These are phyloP conservation scores for Hypena proboscidalis DNA, from an alignment of 2,888 invertebrate species.

Conservation along the genomic window DNA sequence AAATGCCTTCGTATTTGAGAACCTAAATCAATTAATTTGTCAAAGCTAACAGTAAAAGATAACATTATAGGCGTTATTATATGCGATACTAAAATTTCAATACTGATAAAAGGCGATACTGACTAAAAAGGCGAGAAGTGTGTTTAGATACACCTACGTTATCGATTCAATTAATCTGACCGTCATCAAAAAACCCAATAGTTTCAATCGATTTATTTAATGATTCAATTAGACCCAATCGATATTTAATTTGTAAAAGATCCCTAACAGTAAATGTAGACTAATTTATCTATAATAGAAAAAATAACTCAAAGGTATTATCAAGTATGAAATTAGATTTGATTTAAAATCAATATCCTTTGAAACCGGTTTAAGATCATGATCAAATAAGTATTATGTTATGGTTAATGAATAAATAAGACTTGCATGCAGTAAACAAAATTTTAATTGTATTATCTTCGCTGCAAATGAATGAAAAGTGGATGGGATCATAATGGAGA, in stretches of 20 bases:
- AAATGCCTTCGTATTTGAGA: too few relatives aligned
- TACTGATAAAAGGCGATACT: too few relatives aligned
- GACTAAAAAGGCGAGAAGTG: too few relatives aligned
- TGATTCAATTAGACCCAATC: constrained; percentile 15
- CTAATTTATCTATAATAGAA: not conserved
- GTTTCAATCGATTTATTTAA: constrained; percentile 9
- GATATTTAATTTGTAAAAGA: constrained; percentile 8
- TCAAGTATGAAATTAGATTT: not conserved
- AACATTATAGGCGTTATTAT: too few relatives aligned
- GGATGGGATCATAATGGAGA: constrained; percentile 10
- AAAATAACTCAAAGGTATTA: not conserved
- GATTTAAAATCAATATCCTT: not conserved
- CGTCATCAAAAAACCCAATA: constrained; percentile 14
- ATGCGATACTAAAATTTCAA: too few relatives aligned
- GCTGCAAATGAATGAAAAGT: too few relatives aligned
- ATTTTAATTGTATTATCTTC: too few relatives aligned
- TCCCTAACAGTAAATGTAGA: not conserved
- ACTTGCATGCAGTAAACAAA: constrained; percentile 1
- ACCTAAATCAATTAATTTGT: too few relatives aligned
- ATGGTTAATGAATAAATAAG: not conserved
- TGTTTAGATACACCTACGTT: constrained; percentile 22
- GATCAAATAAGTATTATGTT: not conserved
- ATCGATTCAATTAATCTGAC: constrained; percentile 11
- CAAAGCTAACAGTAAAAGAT: too few relatives aligned
- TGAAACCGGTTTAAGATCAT: not conserved